Percentiles rank a stretch among this genome's conserved stretches.
Evolutionary conservation across 2,797 vertebrate genomes (phyloP).

Genomic region (Anabacerthia variegaticeps): DNA sequence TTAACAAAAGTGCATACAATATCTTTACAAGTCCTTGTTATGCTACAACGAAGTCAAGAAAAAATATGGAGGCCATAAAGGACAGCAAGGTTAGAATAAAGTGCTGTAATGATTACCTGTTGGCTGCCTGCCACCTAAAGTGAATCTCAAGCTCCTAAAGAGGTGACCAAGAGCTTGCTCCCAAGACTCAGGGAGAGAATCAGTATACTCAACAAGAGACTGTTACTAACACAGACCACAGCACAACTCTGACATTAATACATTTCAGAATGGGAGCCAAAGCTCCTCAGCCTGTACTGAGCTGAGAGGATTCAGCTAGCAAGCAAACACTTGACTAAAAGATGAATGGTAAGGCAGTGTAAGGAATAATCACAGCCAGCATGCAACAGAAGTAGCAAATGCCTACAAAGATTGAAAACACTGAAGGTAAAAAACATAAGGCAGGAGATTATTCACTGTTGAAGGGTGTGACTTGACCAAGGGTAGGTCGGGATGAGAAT

Average conservation of each 20-base stretch:
- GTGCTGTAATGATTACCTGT: background rate
- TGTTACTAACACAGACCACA: background rate
- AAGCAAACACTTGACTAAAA: background rate
- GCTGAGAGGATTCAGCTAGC: background rate
- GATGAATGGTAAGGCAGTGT: background rate
- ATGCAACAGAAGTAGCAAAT: accelerated
- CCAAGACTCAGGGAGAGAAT: background rate
- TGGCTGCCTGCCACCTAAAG: background rate
- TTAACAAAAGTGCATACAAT: background rate
- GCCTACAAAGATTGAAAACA: background rate
- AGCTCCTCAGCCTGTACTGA: background rate
- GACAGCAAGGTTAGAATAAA: background rate
- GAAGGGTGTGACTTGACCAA: background rate
- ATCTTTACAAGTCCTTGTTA: background rate
- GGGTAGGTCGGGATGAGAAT: background rate
- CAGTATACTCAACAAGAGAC: background rate
- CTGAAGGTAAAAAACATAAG: background rate
- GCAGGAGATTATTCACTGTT: background rate
- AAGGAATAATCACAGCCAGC: background rate
- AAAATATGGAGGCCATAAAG: background rate
- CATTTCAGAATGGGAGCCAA: background rate
- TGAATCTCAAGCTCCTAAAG: background rate
- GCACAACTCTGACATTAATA: background rate
- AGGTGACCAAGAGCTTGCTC: background rate
- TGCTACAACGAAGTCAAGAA: background rate